phyloP scores from a whole-genome alignment of 2,888 invertebrate species.

The Leucophora obtusa region DNA sequence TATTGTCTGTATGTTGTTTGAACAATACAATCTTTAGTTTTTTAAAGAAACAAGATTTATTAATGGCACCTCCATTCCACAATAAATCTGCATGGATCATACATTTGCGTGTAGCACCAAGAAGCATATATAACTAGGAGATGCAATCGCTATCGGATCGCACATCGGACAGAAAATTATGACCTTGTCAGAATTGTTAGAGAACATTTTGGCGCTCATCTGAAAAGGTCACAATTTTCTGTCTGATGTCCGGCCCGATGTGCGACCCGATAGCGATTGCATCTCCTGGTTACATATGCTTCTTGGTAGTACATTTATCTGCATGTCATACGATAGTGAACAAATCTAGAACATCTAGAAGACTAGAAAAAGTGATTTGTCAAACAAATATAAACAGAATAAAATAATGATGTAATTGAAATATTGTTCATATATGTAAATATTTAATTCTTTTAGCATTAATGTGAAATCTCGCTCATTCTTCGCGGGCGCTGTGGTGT shows the following conservation, averaged over 20 bases:
- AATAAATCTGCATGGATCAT: conserved; percentile 40
- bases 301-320: too few species aligned
- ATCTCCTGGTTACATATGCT: too few species aligned
- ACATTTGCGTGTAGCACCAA: conserved; percentile 44
- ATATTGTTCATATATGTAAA: not conserved
- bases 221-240: too few species aligned
- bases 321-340: conserved; percentile 40
- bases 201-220: too few species aligned
- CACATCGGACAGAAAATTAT: too few species aligned
- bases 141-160: too few species aligned
- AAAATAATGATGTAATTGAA: not conserved
- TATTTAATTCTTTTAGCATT: not conserved
- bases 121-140: too few species aligned
- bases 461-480: not conserved
- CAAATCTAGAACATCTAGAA: conserved; percentile 49
- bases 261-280: too few species aligned
- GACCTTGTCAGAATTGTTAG: too few species aligned
- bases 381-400: conserved; percentile 18
- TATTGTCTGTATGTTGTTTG: not conserved
- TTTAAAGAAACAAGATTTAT: not conserved
- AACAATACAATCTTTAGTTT: not conserved
- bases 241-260: too few species aligned
- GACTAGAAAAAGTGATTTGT: conserved; percentile 34
- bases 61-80: not conserved
- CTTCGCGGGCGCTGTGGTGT: too few species aligned